These are phyloP conservation scores for Bombus balteatus DNA, from an alignment of 1,140 invertebrate species.

Conservation along the genomic window DNA sequence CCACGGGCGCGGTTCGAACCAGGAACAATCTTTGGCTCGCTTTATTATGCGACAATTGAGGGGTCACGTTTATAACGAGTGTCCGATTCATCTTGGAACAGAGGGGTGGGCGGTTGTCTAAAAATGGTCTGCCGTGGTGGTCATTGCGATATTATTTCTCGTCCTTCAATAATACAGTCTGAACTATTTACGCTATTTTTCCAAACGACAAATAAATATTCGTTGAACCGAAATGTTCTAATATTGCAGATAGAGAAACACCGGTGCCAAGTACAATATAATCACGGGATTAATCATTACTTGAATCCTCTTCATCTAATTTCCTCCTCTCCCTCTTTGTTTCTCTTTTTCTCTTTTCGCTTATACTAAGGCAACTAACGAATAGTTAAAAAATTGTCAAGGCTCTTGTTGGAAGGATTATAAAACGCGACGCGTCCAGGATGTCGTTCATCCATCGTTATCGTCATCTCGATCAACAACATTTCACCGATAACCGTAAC, in stretches of 20 bases:
- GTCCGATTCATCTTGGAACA: slow-evolving; percentile 2
- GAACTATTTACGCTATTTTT: background rate
- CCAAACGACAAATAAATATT: background rate
- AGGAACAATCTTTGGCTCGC: background rate
- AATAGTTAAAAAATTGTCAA: slow-evolving; percentile 65
- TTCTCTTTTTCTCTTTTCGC: slow-evolving; percentile 18
- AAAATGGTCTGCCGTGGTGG: slow-evolving; percentile 29
- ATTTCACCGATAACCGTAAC: background rate
- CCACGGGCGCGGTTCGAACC: background rate
- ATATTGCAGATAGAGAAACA: background rate
- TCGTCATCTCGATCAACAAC: background rate
- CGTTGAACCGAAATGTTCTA: background rate
- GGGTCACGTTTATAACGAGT: background rate
- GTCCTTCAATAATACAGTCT: background rate
- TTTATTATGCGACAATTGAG: background rate
- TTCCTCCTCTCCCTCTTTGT: background rate
- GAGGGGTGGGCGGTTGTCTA: background rate
- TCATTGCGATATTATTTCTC: slow-evolving; percentile 16
- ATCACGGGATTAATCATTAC: background rate
- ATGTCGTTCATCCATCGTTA: background rate
- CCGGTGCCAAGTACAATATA: background rate
- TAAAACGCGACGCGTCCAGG: slow-evolving; percentile 45
- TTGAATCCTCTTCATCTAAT: slow-evolving; percentile 20
- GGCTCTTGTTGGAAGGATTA: slow-evolving; percentile 66
- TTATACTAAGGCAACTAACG: slow-evolving; percentile 62